Base-by-base conservation (phyloP, 1,140 invertebrate species). In the Palaemon carinicauda region DNA sequence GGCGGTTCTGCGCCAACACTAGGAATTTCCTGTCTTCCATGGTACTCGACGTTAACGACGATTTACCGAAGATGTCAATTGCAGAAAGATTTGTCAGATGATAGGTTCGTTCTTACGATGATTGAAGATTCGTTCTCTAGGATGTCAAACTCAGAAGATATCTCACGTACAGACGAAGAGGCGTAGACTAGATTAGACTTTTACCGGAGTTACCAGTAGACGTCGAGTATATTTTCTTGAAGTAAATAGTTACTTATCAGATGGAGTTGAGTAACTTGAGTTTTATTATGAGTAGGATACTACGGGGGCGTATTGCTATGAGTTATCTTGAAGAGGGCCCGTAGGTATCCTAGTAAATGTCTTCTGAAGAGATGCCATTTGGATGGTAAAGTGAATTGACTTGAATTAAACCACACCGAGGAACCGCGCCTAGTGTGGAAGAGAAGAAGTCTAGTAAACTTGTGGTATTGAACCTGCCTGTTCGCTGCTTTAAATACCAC, bases 11-110 rank as follows among this genome's bases (percentile, higher is more conserved):
- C 0, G 88, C 53, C 15, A 52, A 9, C 17, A 86, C 78, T 14
- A 65, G 19, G 52, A 88, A 88, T 17, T 78, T 27, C n/a, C 80
- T 71, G 24, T 56, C 50, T 5, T 69, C 60, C 53, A 27, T 56
- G 12, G 51, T 56, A 4, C 56, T 60, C n/a, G n/a, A 0, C 75
- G 5, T 60, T 12, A 0, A 27, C 12, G 27, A 14, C 12, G 27
- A 27, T 51, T 17, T 75, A 21, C 27, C 21, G 73, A 27, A 31
- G 73, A 31, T n/a, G 2, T 7, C 19, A 33, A 10, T 75, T 12
- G n/a, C 15, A 65, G 56, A n/a, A 65, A 65, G 3, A 14, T 15
- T 5, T 12, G 7, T 65, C 7, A 7, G 41, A 4, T 41, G 7
- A 12, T 41, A 41, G 41, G 12, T 4, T 41, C 12, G 41, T 41